A percentile compares a stretch with the other conserved stretches of the same genome.
phyloP scores from a whole-genome alignment of 2,797 vertebrate species.

The Sebastes nivosus region DNA sequence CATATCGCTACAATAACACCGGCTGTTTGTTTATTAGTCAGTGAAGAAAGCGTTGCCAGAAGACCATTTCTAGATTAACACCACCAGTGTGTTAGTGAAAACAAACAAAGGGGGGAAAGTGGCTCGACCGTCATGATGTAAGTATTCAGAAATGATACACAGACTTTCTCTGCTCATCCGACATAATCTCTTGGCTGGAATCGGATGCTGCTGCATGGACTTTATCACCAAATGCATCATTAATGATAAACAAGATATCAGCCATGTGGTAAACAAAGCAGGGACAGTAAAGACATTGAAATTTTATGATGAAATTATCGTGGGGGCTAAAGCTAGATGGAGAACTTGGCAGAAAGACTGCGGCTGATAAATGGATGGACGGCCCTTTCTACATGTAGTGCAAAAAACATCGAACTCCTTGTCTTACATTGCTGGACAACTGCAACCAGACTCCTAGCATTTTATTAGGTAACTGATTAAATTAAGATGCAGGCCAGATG shows the following conservation, averaged over 20 bases:
- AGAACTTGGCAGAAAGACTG: conserved; percentile 43
- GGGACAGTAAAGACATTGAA: conserved; percentile 27
- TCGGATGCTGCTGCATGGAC: conserved; percentile 41
- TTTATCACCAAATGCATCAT: conserved; percentile 53
- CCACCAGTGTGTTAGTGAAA: conserved; percentile 67
- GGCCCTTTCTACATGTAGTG: conserved; percentile 3
- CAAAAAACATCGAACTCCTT: conserved; percentile 37
- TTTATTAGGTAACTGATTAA: conserved; percentile 56
- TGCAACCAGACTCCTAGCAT: conserved; percentile 42
- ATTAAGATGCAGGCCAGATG: conserved; percentile 65
- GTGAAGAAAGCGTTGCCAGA: conserved; percentile 38
- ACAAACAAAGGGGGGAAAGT: conserved; percentile 61
- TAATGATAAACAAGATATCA: conserved; percentile 58
- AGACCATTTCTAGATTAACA: conserved; percentile 65
- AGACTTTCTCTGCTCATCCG: conserved; percentile 51
- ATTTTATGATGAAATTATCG: conserved; percentile 30
- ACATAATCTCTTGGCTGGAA: conserved; percentile 58
- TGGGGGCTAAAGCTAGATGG: conserved; percentile 43
- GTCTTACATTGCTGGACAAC: conserved; percentile 23
- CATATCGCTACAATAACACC: conserved; percentile 37
- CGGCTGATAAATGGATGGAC: conserved; percentile 27
- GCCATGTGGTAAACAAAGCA: conserved; percentile 48
- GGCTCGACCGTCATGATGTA: conserved; percentile 54
- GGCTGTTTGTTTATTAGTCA: conserved; percentile 52
- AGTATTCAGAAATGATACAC: conserved; percentile 67